Evolutionary conservation across 2,888 invertebrate genomes (phyloP).

Genomic region (Ichneumoninae sp.): DNA sequence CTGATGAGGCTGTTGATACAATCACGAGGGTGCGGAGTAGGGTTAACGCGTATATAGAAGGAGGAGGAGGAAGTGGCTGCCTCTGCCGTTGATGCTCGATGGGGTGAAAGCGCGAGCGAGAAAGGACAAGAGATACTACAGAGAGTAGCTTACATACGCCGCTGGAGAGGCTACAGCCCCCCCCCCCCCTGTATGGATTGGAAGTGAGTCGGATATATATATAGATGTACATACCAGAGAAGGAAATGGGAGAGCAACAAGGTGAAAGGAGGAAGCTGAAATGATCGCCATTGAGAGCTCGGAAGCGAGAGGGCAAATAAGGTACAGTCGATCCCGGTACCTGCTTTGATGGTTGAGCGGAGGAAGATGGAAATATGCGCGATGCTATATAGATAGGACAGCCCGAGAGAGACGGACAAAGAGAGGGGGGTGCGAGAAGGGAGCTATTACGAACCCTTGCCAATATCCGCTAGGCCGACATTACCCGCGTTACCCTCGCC

Average conservation of each 20-base stretch:
- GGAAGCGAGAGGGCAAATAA: slow-evolving; percentile 40
- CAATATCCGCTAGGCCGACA: slow-evolving; percentile 75
- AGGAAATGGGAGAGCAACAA: slow-evolving; percentile 43
- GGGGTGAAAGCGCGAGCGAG: slow-evolving; percentile 60
- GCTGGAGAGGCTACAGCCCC: slow-evolving; percentile 17
- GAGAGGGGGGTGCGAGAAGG: slow-evolving; percentile 40
- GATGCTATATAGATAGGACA: slow-evolving; percentile 1
- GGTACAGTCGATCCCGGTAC: slow-evolving; percentile 13
- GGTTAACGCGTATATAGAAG: slow-evolving; percentile 42
- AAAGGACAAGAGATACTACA: slow-evolving; percentile 43
- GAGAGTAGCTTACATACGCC: slow-evolving; percentile 41
- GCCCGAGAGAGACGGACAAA: slow-evolving; percentile 5
- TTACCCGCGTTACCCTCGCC: slow-evolving; percentile 68
- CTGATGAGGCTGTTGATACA: slow-evolving; percentile 83
- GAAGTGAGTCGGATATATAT: slow-evolving; percentile 42
- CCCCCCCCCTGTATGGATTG: neutral
- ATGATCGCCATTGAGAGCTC: slow-evolving; percentile 38
- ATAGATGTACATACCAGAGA: slow-evolving; percentile 3
- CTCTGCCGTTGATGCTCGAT: slow-evolving; percentile 50
- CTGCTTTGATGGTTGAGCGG: slow-evolving; percentile 26
- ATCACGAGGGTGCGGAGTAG: slow-evolving; percentile 77
- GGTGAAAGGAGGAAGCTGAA: slow-evolving; percentile 56
- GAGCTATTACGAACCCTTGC: slow-evolving; percentile 76
- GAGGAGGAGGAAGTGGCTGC: slow-evolving; percentile 55
- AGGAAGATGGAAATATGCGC: slow-evolving; percentile 29